These are phyloP conservation scores for Tetraodon nigroviridis DNA, from an alignment of 2,113 vertebrate species.

Conservation along the genomic window DNA sequence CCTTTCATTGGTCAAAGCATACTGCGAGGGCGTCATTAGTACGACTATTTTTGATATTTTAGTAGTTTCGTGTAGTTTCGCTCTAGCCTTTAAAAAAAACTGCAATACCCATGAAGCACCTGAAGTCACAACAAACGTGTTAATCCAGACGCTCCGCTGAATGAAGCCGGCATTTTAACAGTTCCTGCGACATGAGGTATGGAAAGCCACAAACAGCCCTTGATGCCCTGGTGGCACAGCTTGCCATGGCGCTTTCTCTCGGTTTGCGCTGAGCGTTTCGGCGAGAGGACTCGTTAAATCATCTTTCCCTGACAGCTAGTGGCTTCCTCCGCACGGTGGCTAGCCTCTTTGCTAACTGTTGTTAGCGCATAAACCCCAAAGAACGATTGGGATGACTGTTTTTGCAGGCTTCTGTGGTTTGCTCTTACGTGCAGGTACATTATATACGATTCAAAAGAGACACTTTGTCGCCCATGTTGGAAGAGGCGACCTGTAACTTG, in stretches of 20 bases:
- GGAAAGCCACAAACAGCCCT: not conserved
- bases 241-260: rapidly evolving
- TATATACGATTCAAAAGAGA: not conserved
- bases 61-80: too few species aligned
- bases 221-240: rapidly evolving
- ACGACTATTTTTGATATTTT: too few species aligned
- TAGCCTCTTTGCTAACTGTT: constrained; percentile 15
- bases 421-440: not conserved
- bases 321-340: constrained; percentile 29
- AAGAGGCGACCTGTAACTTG: not conserved
- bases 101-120: constrained; percentile 61
- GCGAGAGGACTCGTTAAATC: not conserved
- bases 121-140: constrained; percentile 48
- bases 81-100: constrained; percentile 33
- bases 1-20: too few species aligned
- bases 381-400: not conserved
- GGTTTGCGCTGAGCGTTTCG: not conserved
- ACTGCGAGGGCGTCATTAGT: too few species aligned
- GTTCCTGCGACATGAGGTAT: constrained; percentile 63
- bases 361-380: constrained; percentile 37
- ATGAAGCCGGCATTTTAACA: constrained; percentile 49
- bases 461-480: not conserved
- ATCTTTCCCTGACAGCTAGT: constrained; percentile 10
- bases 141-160: constrained; percentile 30
- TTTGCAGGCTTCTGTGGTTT: not conserved